Evolutionary conservation across 2,888 invertebrate species (phyloP), one percentile per base, ranked within the genome.

Genomic region (Geophilus truncorum): DNA sequence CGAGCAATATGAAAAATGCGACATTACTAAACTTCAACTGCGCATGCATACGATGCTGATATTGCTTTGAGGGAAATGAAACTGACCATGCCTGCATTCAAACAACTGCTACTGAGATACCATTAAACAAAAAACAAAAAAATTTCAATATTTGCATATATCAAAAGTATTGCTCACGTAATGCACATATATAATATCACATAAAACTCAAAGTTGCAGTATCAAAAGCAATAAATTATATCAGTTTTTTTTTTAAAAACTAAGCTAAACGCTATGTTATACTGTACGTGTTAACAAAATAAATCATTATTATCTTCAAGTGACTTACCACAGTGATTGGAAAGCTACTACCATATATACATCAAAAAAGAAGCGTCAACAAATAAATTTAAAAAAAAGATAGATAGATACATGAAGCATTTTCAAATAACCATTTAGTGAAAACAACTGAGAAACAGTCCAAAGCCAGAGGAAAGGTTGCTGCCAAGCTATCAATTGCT

Each of bases 401-500:
- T 70, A 25, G 10, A 70, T 28, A 15, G 28, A 12, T 70, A 25
- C 28, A 70, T 28, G 70, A n/a, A 25, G 12, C 70, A 70, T 70
- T 70, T 70, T 70, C 70, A 70, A 70, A 70, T 28, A 28, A 70
- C 28, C 70, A 70, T 28, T 70, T 70, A 23, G 28, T 70, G 70
- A 28, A 70, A 51, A 70, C 70, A 70, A 28, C 15, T 28, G 10
- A 28, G 28, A 23, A 15, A 70, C 25, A 7, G 12, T 9, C 7
- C 28, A 70, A 70, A 70, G 28, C 70, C 25, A 10, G 28, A 0
- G 12, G n/a, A n/a, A 25, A 70, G 70, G 25, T 70, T 70, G 70
- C 28, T 70, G 70, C 28, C 70, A 12, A 28, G 25, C 70, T 70
- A 70, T 70, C 70, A 70, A 70, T 70, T 70, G 70, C 70, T n/a